Evolutionary conservation across 53 echinoderm and acorn worm species (phyloP).

Genomic region (Luidia sarsii): DNA sequence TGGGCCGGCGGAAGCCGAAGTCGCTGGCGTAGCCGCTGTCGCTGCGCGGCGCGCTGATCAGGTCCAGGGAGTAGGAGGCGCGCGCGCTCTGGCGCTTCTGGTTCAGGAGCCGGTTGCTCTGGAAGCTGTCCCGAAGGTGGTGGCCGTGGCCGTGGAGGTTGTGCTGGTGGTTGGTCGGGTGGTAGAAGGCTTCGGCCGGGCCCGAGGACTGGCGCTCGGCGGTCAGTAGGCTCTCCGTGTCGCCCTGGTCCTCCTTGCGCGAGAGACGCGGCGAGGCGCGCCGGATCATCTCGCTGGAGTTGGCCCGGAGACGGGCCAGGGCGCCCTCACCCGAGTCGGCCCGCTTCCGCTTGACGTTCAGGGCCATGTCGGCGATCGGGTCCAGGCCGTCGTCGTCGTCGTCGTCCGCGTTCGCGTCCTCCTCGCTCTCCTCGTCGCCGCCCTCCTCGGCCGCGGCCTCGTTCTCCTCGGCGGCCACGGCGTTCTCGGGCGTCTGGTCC

Average conservation of each 20-base stretch:
- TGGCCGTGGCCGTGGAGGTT: too few relatives aligned
- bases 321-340: conserved; percentile 46
- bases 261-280: conserved; percentile 43
- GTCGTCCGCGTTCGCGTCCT: conserved; percentile 6
- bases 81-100: conserved; percentile 39
- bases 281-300: conserved; percentile 54
- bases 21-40: conserved; percentile 69
- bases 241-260: conserved; percentile 44
- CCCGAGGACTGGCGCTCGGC: conserved; percentile 10
- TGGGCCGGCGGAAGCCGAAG: conserved; percentile 46
- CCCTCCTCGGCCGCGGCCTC: too few relatives aligned
- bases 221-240: conserved; percentile 34
- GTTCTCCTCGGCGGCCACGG: conserved; percentile 28
- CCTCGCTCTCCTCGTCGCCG: neutral
- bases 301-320: conserved; percentile 42
- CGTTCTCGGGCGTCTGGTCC: conserved; percentile 43
- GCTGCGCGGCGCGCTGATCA: conserved; percentile 47
- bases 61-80: conserved; percentile 41
- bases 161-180: too few relatives aligned
- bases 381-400: conserved; percentile 12
- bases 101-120: conserved; percentile 42
- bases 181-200: conserved; percentile 25
- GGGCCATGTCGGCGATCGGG: neutral
- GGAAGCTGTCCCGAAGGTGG: conserved; percentile 55
- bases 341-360: conserved; percentile 16